A percentile compares a stretch with the other conserved stretches of the same genome.
Evolutionary conservation across 2,113 vertebrate genomes (phyloP).

Genomic region (Xenopus laevis): DNA sequence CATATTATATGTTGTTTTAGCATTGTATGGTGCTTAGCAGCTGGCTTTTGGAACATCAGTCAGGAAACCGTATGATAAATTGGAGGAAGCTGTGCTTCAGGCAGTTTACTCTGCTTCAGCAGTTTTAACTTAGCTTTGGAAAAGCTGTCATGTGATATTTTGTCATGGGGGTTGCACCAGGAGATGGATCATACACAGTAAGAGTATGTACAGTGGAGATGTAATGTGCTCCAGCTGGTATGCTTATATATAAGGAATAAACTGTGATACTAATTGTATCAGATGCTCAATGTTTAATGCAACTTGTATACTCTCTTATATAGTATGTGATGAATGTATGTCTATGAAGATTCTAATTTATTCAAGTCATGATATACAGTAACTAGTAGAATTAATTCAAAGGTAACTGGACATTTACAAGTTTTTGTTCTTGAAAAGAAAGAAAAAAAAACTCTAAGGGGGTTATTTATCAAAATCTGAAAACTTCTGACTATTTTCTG

Average conservation of each 20-base stretch:
- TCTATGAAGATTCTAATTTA: too few relatives aligned
- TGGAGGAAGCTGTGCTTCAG: slow-evolving; percentile 68
- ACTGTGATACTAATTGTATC: slow-evolving; percentile 58
- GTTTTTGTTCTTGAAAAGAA: too few relatives aligned
- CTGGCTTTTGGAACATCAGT: slow-evolving; percentile 76
- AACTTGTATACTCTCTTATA: slow-evolving; percentile 45
- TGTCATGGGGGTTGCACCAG: slow-evolving; percentile 62
- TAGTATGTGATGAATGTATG: slow-evolving; percentile 41
- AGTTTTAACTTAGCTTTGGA: slow-evolving; percentile 70
- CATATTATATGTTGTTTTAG: not conserved
- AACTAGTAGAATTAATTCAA: too few relatives aligned
- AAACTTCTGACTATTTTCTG: too few relatives aligned
- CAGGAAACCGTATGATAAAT: slow-evolving; percentile 79
- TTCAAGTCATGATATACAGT: too few relatives aligned
- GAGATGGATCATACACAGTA: slow-evolving; percentile 55
- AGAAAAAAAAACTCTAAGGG: too few relatives aligned
- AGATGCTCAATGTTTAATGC: slow-evolving; percentile 50
- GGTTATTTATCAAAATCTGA: too few relatives aligned
- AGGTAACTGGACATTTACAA: too few relatives aligned
- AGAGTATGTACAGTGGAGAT: slow-evolving; percentile 64
- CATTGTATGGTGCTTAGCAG: slow-evolving; percentile 64
- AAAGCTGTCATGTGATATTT: slow-evolving; percentile 68
- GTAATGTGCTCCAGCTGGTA: slow-evolving; percentile 59
- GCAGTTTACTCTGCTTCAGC: slow-evolving; percentile 77
- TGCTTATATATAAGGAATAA: slow-evolving; percentile 70